phyloP scores from a whole-genome alignment of 2,888 invertebrate species.

The Apamea monoglypha region DNA sequence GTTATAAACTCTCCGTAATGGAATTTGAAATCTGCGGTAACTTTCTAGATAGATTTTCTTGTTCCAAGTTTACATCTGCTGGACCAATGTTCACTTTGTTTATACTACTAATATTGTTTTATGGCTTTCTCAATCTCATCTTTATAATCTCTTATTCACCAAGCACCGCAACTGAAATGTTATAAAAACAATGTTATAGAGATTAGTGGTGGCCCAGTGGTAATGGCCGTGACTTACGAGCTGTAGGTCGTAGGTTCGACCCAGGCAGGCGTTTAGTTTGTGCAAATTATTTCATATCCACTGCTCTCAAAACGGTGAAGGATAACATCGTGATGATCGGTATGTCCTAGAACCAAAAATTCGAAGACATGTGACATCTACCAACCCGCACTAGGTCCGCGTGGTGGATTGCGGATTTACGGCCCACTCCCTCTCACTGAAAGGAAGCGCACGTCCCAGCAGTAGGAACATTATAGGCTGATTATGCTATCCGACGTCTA shows the following conservation, averaged over 20 bases:
- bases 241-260: background rate
- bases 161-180: background rate
- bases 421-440: background rate
- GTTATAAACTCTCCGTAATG: slow-evolving; percentile 16
- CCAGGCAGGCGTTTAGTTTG: background rate
- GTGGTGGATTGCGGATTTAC: background rate
- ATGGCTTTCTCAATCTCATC: background rate
- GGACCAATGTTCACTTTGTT: background rate
- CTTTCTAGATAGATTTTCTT: slow-evolving; percentile 3
- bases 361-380: background rate
- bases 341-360: background rate
- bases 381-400: background rate
- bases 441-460: background rate
- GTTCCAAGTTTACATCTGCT: background rate
- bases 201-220: background rate
- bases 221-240: background rate
- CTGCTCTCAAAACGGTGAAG: background rate
- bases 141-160: background rate
- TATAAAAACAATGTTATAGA: background rate
- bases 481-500: too few species aligned
- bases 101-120: background rate
- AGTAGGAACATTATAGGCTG: too few species aligned
- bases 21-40: slow-evolving; percentile 25
- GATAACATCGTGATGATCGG: too few species aligned
- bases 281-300: background rate